Conservation (phyloP, 2,113 vertebrate species). For the Cygnus atratus region DNA sequence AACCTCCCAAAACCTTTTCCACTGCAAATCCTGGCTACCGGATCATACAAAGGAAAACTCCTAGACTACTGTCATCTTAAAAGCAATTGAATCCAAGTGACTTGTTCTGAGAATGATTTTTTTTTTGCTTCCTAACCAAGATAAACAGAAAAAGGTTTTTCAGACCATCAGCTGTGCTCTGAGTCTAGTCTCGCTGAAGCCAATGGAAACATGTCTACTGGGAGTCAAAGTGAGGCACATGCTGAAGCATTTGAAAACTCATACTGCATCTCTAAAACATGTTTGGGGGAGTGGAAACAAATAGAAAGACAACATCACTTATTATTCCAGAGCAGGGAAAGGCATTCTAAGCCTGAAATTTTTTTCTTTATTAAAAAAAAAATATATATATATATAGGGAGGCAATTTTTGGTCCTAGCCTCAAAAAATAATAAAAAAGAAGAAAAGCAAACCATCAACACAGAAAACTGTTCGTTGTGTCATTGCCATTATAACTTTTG, state of each 20-base stretch:
- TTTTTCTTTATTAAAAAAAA: neutral
- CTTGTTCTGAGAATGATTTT: neutral
- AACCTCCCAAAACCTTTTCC: neutral
- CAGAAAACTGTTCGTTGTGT: neutral
- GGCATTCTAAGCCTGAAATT: neutral
- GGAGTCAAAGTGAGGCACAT: neutral
- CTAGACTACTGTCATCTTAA: neutral
- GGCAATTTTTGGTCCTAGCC: neutral
- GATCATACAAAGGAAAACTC: too few relatives aligned
- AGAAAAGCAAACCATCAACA: neutral
- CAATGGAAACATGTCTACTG: neutral
- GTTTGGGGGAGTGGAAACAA: neutral
- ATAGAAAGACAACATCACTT: neutral
- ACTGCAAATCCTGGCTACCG: neutral
- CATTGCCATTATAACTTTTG: neutral
- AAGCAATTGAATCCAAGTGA: neutral
- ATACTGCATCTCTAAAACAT: neutral
- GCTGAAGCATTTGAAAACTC: neutral
- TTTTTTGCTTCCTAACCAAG: neutral
- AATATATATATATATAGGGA: neutral
- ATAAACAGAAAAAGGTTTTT: neutral
- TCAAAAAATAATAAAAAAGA: neutral
- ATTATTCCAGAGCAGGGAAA: neutral
- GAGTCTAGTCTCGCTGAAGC: neutral
- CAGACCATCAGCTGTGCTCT: neutral